Evolutionary conservation across 2,797 vertebrate species (phyloP).

Genomic region (Amblyraja radiata): DNA sequence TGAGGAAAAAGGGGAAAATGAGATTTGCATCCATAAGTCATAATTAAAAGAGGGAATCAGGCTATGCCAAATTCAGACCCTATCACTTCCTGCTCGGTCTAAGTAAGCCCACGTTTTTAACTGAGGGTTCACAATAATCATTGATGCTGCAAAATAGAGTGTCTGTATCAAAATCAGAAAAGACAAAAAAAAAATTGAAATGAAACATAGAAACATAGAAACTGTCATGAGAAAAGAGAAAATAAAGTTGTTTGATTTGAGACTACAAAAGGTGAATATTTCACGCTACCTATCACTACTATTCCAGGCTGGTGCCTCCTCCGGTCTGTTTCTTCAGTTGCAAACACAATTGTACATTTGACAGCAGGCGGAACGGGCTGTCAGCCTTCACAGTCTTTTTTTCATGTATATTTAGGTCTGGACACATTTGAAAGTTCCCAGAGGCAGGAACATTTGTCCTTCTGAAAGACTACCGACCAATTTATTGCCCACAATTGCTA

Average conservation of each 20-base stretch:
- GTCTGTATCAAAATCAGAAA: not conserved
- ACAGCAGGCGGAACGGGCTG: constrained; percentile 27
- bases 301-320: constrained; percentile 32
- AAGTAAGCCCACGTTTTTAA: not conserved
- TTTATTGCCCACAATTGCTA: constrained; percentile 48
- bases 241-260: constrained; percentile 4
- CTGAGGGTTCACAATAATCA: not conserved
- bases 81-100: not conserved
- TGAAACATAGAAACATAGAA: too few species aligned
- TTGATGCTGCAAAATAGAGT: not conserved
- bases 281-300: not conserved
- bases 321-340: constrained; percentile 12
- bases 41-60: not conserved
- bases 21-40: not conserved
- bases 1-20: not conserved
- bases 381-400: constrained; percentile 37
- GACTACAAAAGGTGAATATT: constrained; percentile 2
- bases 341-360: constrained; percentile 30
- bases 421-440: constrained; percentile 54
- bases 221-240: not conserved
- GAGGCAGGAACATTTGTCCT: constrained; percentile 55
- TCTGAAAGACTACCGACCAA: constrained; percentile 51
- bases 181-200: not conserved
- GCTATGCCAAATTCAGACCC: not conserved
- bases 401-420: constrained; percentile 37